Percentiles rank a stretch among this genome's conserved stretches.
phyloP scores from a whole-genome alignment of 2,888 invertebrate species.

The Ophioninae sp. region DNA sequence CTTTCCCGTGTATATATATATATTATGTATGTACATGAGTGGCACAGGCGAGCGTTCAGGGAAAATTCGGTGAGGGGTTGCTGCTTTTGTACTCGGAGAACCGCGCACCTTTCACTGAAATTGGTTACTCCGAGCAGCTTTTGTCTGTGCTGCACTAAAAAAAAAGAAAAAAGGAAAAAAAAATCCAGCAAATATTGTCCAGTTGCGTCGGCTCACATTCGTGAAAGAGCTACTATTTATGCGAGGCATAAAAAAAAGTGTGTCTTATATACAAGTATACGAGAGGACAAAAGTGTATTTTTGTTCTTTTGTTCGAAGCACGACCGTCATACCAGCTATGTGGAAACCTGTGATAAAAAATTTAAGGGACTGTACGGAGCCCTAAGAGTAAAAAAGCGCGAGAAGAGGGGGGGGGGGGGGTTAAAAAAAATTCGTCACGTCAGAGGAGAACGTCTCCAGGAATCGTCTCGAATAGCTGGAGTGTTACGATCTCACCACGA shows the following conservation, averaged over 20 bases:
- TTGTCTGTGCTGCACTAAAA: constrained; percentile 40
- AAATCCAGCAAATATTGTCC: constrained; percentile 55
- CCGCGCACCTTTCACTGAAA: constrained; percentile 61
- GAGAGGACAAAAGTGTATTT: constrained; percentile 15
- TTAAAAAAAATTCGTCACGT: constrained; percentile 21
- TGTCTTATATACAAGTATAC: constrained; percentile 26
- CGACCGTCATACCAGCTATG: constrained; percentile 16
- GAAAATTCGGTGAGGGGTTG: constrained; percentile 36
- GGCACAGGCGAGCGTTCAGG: constrained; percentile 15
- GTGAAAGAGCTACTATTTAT: constrained; percentile 43
- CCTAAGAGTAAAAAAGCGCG: not conserved
- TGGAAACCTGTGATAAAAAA: constrained; percentile 53
- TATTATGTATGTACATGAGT: not conserved
- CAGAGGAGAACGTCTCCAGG: constrained; percentile 22
- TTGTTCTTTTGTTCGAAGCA: constrained; percentile 3
- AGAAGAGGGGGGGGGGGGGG: not conserved
- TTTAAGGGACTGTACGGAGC: constrained; percentile 31
- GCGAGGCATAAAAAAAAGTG: constrained; percentile 7
- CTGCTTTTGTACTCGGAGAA: constrained; percentile 16
- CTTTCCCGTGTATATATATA: not conserved
- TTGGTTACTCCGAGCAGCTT: constrained; percentile 58
- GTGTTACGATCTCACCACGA: not conserved
- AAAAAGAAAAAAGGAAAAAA: constrained; percentile 31
- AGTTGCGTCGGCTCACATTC: constrained; percentile 21
- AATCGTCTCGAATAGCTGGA: not conserved